phyloP scores from a whole-genome alignment of 2,113 vertebrate species.

The Xenus cinereus region DNA sequence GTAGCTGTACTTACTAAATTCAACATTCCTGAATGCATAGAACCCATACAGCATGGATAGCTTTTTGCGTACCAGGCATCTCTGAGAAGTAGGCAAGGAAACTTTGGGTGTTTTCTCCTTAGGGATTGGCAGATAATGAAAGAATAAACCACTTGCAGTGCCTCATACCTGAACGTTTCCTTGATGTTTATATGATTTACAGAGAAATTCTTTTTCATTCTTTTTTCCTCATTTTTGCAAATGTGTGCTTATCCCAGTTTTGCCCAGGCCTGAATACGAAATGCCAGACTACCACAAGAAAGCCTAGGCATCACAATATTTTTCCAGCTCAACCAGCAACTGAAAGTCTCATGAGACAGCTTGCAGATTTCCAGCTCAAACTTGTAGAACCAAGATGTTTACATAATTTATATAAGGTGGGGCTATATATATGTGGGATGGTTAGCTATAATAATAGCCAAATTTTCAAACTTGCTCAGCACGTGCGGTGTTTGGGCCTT shows the following conservation, averaged over 20 bases:
- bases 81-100: neutral
- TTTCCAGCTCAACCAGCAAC: neutral
- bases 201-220: neutral
- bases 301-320: neutral
- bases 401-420: neutral
- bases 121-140: conserved; percentile 25
- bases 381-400: neutral
- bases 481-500: neutral
- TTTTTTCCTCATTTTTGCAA: neutral
- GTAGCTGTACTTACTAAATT: neutral
- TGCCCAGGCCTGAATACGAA: conserved; percentile 16
- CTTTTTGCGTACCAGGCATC: neutral
- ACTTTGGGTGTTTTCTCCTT: neutral
- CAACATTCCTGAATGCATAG: neutral
- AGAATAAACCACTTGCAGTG: neutral
- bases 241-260: neutral
- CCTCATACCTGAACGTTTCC: neutral
- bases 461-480: neutral
- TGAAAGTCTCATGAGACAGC: neutral
- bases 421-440: neutral
- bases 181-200: neutral
- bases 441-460: neutral
- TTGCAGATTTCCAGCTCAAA: conserved; percentile 16
- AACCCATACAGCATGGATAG: neutral
- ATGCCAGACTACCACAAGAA: conserved; percentile 44